phyloP scores from a whole-genome alignment of 2,888 invertebrate species.

The Cetonia aurata region DNA sequence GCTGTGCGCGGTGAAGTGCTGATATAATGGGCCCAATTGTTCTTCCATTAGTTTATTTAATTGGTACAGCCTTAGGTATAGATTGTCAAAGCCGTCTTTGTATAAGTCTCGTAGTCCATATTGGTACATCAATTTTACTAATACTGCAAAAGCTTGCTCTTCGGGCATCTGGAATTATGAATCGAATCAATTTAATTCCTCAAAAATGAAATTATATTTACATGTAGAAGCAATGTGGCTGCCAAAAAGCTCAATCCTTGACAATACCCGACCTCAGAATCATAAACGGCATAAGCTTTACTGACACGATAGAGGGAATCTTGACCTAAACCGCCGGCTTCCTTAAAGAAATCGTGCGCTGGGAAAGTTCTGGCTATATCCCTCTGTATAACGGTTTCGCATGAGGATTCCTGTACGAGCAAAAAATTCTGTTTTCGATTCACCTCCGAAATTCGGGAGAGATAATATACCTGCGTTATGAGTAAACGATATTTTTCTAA shows the following conservation, averaged over 20 bases:
- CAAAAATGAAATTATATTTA: conserved; percentile 68
- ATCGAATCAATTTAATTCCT: too few species aligned
- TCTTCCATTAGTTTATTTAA: conserved; percentile 94
- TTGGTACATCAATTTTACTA: conserved; percentile 97
- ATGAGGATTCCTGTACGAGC: conserved; percentile 85
- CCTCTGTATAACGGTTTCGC: conserved; percentile 94
- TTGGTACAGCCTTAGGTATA: conserved; percentile 95
- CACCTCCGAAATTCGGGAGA: conserved; percentile 7
- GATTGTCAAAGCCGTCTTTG: conserved; percentile 95
- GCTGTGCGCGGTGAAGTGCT: conserved; percentile 83
- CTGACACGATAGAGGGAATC: conserved; percentile 96
- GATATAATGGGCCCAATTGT: conserved; percentile 83
- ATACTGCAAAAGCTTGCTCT: conserved; percentile 97
- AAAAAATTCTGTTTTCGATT: background rate
- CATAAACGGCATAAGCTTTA: conserved; percentile 97
- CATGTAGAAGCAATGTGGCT: conserved; percentile 94
- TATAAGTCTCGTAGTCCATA: conserved; percentile 95
- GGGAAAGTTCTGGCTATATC: conserved; percentile 99
- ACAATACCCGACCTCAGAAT: conserved; percentile 98
- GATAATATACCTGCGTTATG: conserved; percentile 83
- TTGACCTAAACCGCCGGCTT: conserved; percentile 94
- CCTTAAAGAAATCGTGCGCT: conserved; percentile 97
- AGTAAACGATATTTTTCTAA: conserved; percentile 94
- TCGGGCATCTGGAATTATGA: conserved; percentile 90
- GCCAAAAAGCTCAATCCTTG: conserved; percentile 98